Base-by-base conservation (phyloP, 2,113 vertebrate genomes). In the Pitta sordida region DNA sequence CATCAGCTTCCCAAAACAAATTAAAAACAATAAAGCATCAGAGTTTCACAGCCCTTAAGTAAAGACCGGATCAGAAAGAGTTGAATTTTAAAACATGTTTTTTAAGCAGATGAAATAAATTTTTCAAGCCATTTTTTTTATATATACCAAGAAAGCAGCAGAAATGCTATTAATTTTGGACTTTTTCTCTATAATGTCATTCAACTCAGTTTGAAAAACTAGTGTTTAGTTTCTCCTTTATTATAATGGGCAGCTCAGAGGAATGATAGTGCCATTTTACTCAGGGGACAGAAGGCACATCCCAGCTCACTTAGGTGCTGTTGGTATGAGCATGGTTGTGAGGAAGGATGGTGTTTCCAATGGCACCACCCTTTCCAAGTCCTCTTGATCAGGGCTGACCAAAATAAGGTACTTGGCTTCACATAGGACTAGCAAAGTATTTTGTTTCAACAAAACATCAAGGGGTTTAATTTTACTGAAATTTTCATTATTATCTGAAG, bases 11-110 rank as follows among this genome's bases (percentile, higher is more conserved):
- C 59, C 48, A 52, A 34, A 6, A 22, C 9, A 55, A 65, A 43
- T 89, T 86, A 48, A 34, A 59, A 88, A 79, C 75, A 93, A 52
- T 49, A 51, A 83, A 88, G 80, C 15, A 75, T 41, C 39, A 58
- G 53, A 80, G 8, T 23, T 39, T 74, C 55, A 32, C 20, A 65
- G 63, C 3, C 49, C 14, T n/a, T 67, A 55, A 74, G 49, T 2
- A 59, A 6, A 17, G 41, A 48, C 8, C 8, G 4, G 43, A 73
- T 37, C 60, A 85, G 41, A 30, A 68, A 88, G 12, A 53, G 10
- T 5, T 46, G 15, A 71, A 65, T 62, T 88, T 65, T 77, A 46
- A 65, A 88, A 48, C 18, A 21, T 9, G 6, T 34, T 10, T 49
- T 81, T 75, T 29, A 76, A 86, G 8, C 10, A 41, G 34, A 15